Conservation (phyloP, 1,140 invertebrate species). For the Reticulitermes speratus region DNA sequence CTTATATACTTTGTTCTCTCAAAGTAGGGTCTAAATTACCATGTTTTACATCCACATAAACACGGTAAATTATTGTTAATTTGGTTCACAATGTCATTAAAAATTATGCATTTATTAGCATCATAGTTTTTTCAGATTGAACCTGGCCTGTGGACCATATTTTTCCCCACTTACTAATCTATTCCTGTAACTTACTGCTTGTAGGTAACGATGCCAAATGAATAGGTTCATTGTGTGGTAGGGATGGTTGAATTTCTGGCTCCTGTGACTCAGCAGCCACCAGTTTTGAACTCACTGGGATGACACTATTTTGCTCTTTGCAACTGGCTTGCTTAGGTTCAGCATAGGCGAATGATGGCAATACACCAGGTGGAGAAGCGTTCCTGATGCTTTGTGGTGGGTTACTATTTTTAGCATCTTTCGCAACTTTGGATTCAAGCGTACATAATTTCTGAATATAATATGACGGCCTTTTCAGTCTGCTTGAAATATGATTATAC, state of each 20-base stretch:
- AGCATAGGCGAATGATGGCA: no score
- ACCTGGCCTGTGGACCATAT: no score
- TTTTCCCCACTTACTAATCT: neutral
- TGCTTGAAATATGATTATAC: neutral
- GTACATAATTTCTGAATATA: neutral
- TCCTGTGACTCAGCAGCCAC: neutral
- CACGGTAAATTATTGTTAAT: no score
- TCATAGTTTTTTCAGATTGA: no score
- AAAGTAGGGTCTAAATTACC: no score
- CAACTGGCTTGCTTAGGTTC: no score
- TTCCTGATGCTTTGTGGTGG: neutral
- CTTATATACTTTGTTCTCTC: no score
- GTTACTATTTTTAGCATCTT: neutral
- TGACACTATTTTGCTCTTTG: neutral
- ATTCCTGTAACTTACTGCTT: neutral
- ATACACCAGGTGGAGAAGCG: no score
- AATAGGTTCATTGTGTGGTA: neutral
- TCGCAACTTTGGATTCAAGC: neutral
- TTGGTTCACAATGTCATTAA: no score
- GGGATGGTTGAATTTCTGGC: neutral
- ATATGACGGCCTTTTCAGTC: neutral
- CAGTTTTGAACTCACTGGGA: neutral
- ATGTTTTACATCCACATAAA: no score
- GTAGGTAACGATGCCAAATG: neutral
- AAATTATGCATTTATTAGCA: no score